Conservation (phyloP, 2,113 vertebrate genomes). For the Larimichthys crocea region DNA sequence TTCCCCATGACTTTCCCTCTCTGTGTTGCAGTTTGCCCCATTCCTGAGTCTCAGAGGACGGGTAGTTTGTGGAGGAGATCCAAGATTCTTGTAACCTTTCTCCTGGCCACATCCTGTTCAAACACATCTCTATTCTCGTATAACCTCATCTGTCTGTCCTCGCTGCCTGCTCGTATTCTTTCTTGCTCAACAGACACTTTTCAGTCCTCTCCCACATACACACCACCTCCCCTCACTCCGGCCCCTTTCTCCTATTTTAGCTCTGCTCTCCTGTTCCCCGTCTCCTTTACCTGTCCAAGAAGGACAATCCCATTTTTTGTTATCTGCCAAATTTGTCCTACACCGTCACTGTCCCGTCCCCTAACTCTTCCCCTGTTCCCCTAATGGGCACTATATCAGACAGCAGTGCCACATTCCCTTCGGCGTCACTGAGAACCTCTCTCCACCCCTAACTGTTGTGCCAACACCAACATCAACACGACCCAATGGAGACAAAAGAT, state of each 20-base stretch:
- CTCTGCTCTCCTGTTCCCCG: neutral
- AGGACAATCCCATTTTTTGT: constrained; percentile 1
- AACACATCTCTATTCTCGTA: constrained; percentile 21
- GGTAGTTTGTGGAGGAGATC: constrained; percentile 50
- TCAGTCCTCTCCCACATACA: constrained; percentile 18
- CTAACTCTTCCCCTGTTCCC: constrained; percentile 52
- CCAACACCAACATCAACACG: constrained; percentile 62
- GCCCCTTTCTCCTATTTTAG: constrained; percentile 22
- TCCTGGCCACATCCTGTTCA: constrained; percentile 48
- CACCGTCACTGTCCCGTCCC: neutral
- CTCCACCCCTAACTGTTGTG: constrained; percentile 65
- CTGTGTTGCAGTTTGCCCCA: constrained; percentile 56
- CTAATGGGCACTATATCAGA: constrained; percentile 81
- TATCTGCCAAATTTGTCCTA: neutral
- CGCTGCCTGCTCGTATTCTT: constrained; percentile 18
- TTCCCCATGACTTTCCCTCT: constrained; percentile 23
- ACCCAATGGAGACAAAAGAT: constrained; percentile 90
- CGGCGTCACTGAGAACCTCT: constrained; percentile 52
- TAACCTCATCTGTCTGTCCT: constrained; percentile 29
- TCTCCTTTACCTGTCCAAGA: constrained; percentile 41
- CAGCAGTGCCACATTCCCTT: constrained; percentile 69
- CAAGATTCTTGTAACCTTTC: constrained; percentile 51
- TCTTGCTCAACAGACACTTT: constrained; percentile 50
- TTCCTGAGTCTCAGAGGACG: constrained; percentile 37
- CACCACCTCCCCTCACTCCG: constrained; percentile 33